Conservation (phyloP, 2,888 invertebrate genomes). For the Pachycephus smyrnensis region DNA sequence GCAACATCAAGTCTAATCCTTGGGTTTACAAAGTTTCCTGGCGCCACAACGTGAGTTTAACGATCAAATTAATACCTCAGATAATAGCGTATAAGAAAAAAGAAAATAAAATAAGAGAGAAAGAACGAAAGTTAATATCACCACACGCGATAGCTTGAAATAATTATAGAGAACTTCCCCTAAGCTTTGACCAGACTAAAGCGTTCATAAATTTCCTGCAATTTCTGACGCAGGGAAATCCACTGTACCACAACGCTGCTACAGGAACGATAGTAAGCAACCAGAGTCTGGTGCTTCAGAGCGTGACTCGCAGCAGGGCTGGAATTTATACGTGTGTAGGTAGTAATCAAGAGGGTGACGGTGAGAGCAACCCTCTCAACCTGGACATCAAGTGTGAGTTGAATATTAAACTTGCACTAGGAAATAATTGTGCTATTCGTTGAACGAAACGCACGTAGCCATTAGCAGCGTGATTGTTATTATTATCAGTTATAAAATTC, state of each 20-base stretch:
- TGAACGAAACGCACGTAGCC: not conserved
- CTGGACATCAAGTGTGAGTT: constrained; percentile 89
- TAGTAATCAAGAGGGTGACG: constrained; percentile 88
- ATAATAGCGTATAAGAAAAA: constrained; percentile 9
- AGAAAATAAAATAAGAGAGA: constrained; percentile 8
- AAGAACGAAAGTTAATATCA: not conserved
- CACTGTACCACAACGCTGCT: constrained; percentile 82
- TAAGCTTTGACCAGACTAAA: not conserved
- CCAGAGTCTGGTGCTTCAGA: constrained; percentile 90
- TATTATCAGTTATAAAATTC: not conserved
- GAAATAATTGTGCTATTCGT: not conserved
- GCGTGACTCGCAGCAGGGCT: constrained; percentile 79
- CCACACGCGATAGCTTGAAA: not conserved
- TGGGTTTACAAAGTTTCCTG: constrained; percentile 84
- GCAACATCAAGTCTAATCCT: constrained; percentile 90
- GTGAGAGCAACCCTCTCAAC: constrained; percentile 86
- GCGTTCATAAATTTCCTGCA: not conserved
- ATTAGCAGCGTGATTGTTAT: not conserved
- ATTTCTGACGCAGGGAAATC: constrained; percentile 73
- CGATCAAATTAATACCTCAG: not conserved
- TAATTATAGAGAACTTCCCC: not conserved
- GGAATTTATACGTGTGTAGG: constrained; percentile 91
- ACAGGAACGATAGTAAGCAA: constrained; percentile 88
- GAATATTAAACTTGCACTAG: constrained; percentile 1
- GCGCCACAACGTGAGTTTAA: constrained; percentile 75